Conservation (phyloP, 1,140 invertebrate species). For the Listronotus bonariensis region DNA sequence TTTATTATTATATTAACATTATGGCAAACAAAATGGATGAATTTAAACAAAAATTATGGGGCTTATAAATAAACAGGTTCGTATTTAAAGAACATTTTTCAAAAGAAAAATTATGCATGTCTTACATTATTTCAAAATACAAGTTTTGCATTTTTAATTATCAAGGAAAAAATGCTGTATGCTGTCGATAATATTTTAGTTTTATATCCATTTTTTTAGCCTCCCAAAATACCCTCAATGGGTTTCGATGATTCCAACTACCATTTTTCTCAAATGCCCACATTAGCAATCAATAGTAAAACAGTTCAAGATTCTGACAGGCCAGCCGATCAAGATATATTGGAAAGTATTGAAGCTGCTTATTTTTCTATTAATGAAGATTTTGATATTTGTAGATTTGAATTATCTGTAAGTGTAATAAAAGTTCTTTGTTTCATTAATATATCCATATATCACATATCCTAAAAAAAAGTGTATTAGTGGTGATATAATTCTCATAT, state of each 20-base stretch:
- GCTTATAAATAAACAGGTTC: conserved; percentile 61
- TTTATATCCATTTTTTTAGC: conserved; percentile 40
- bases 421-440: too few relatives aligned
- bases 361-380: conserved; percentile 66
- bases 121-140: too few relatives aligned
- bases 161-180: neutral
- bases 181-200: neutral
- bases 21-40: conserved; percentile 61
- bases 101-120: too few relatives aligned
- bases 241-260: conserved; percentile 60
- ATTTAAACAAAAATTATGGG: conserved; percentile 60
- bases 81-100: conserved; percentile 19
- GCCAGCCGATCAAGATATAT: conserved; percentile 73
- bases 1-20: conserved; percentile 6
- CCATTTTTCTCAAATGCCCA: conserved; percentile 50
- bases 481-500: too few relatives aligned
- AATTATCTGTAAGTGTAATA: conserved; percentile 61
- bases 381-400: conserved; percentile 71
- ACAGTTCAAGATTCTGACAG: conserved; percentile 57
- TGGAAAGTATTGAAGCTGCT: conserved; percentile 71
- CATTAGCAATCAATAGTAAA: conserved; percentile 52
- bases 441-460: too few relatives aligned
- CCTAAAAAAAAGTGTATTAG: too few relatives aligned
- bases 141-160: neutral
- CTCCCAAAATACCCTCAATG: conserved; percentile 61